phyloP scores from a whole-genome alignment of 2,888 invertebrate genomes.

The Hyposoter didymator region DNA sequence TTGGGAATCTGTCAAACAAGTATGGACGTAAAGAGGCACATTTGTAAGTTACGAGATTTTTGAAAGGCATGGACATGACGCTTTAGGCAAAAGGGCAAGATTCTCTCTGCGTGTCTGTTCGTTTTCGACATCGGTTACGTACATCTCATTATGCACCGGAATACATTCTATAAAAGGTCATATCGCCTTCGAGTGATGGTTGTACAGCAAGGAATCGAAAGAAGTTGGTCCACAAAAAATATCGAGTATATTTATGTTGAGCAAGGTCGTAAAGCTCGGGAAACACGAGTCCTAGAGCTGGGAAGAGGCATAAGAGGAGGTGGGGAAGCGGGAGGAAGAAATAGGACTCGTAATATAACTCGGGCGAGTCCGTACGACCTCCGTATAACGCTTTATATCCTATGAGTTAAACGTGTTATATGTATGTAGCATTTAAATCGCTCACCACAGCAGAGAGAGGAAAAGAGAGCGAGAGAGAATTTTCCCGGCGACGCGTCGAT shows the following conservation, averaged over 20 bases:
- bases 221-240: conserved; percentile 27
- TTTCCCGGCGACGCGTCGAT: conserved; percentile 65
- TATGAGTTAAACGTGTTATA: conserved; percentile 40
- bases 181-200: conserved; percentile 30
- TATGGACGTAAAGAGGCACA: too few relatives aligned
- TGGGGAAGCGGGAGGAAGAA: conserved; percentile 35
- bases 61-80: too few relatives aligned
- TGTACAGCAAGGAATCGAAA: conserved; percentile 27
- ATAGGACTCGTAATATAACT: conserved; percentile 64
- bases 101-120: too few relatives aligned
- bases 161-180: conserved; percentile 54
- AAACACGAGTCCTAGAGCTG: conserved; percentile 54
- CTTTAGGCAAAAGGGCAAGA: too few relatives aligned
- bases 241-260: conserved; percentile 65
- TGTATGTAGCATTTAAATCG: conserved; percentile 10
- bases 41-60: too few relatives aligned
- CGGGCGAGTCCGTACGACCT: conserved; percentile 59
- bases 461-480: conserved; percentile 42
- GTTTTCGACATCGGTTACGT: background rate
- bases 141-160: background rate
- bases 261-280: conserved; percentile 66
- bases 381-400: conserved; percentile 45
- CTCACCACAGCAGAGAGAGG: background rate
- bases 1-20: too few relatives aligned
- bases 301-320: conserved; percentile 15